Evolutionary conservation across 2,113 vertebrate genomes (phyloP).

Genomic region (Paracanthobrama guichenoti): DNA sequence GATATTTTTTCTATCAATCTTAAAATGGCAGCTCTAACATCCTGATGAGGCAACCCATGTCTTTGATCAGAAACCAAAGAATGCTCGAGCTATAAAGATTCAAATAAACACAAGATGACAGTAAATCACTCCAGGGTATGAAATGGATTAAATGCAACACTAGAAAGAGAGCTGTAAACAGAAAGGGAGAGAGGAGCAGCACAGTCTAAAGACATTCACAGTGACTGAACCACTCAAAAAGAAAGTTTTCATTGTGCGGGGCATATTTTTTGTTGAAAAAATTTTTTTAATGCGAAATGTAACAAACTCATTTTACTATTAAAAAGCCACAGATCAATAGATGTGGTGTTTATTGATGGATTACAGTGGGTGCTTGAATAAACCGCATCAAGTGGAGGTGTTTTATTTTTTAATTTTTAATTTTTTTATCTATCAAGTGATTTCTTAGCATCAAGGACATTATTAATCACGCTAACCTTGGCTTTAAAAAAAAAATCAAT

Average conservation of each 20-base stretch:
- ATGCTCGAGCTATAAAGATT: not conserved
- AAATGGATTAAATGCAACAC: conserved; percentile 10
- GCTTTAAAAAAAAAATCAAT: not conserved
- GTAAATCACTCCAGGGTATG: conserved; percentile 22
- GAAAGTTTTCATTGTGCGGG: not conserved
- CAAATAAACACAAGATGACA: not conserved
- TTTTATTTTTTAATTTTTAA: conserved; percentile 5
- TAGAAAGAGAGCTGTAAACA: conserved; percentile 27
- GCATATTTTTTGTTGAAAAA: not conserved
- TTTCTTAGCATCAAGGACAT: conserved; percentile 40
- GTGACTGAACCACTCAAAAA: conserved; percentile 11
- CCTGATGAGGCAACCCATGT: not conserved
- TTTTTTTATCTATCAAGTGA: conserved; percentile 39
- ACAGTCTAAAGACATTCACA: conserved; percentile 12
- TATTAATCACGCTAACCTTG: conserved; percentile 8
- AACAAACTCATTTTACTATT: not conserved
- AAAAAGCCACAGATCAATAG: not conserved
- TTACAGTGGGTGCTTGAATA: not conserved
- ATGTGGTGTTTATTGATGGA: not conserved
- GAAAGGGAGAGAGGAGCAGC: not conserved
- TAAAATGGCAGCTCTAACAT: conserved; percentile 12
- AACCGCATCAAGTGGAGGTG: not conserved
- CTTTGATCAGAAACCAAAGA: conserved; percentile 1
- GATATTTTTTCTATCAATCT: not conserved
- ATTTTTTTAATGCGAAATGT: not conserved